These are phyloP conservation scores for Monopterus albus DNA, from an alignment of 2,113 vertebrate species.

Conservation along the genomic window DNA sequence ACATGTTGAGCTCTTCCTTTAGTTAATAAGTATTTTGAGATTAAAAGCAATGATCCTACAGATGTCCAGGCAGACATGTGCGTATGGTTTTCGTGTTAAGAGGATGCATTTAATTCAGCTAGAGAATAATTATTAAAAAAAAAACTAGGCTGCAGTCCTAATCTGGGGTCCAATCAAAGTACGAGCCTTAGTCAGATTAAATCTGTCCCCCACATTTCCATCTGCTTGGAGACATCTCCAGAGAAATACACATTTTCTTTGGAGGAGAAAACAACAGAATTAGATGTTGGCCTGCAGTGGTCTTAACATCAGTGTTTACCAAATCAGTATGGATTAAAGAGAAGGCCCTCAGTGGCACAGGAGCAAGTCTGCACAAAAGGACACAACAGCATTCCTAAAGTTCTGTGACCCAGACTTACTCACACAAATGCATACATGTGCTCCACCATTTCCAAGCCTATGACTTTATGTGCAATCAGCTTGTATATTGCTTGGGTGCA, in stretches of 20 bases:
- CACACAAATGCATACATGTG: not conserved
- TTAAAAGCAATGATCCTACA: constrained; percentile 71
- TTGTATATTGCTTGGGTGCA: constrained; percentile 76
- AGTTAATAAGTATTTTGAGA: constrained; percentile 71
- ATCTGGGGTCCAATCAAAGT: constrained; percentile 83
- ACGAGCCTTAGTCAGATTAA: constrained; percentile 83
- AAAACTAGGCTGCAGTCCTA: constrained; percentile 77
- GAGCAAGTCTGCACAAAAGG: constrained; percentile 54
- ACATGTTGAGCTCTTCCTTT: constrained; percentile 28
- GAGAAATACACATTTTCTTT: constrained; percentile 81
- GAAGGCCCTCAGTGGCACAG: constrained; percentile 55
- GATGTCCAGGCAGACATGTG: constrained; percentile 71
- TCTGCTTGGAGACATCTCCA: constrained; percentile 80
- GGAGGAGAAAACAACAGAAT: constrained; percentile 72
- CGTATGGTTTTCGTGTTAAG: constrained; percentile 80
- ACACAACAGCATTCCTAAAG: constrained; percentile 70
- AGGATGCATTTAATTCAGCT: constrained; percentile 82
- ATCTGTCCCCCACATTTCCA: constrained; percentile 76
- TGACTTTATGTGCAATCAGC: constrained; percentile 78
- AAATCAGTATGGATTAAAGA: constrained; percentile 68
- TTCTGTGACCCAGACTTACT: constrained; percentile 60
- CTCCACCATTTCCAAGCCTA: constrained; percentile 58
- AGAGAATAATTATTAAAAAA: constrained; percentile 83
- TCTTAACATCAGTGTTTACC: constrained; percentile 69
- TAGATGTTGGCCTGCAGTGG: constrained; percentile 42